Conservation (phyloP, 2,797 vertebrate genomes). For the Ctenosaura bakeri region DNA sequence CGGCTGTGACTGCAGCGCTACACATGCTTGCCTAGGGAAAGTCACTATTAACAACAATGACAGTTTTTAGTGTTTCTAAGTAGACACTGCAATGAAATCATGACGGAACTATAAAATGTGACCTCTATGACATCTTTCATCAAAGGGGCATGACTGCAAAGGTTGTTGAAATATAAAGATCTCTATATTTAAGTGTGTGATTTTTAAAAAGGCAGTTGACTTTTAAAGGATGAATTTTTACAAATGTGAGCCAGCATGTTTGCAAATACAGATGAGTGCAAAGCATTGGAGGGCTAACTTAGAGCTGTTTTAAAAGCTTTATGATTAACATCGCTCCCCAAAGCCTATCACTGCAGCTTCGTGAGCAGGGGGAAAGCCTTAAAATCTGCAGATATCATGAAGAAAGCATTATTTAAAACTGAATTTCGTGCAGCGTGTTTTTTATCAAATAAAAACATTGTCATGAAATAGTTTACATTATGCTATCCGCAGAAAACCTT, state of each 20-base stretch:
- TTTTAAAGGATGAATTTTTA: background rate
- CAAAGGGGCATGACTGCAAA: background rate
- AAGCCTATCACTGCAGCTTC: background rate
- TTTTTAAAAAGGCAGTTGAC: background rate
- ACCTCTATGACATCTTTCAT: background rate
- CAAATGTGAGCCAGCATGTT: background rate
- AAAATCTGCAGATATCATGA: background rate
- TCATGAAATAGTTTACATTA: background rate
- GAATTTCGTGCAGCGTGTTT: no score
- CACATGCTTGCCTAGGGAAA: background rate
- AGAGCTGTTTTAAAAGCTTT: no score
- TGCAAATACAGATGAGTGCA: background rate
- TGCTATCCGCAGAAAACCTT: background rate
- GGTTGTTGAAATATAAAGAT: background rate
- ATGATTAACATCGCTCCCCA: no score
- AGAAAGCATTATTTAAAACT: background rate
- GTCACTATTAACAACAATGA: background rate
- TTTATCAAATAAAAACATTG: background rate
- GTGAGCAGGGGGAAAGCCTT: background rate
- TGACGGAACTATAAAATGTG: background rate
- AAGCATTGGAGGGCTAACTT: background rate
- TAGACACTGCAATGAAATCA: background rate
- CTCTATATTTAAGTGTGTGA: background rate
- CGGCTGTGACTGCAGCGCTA: background rate
- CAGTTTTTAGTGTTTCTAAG: background rate